Conservation (phyloP, 1,140 invertebrate species). For the Adelges cooleyi region DNA sequence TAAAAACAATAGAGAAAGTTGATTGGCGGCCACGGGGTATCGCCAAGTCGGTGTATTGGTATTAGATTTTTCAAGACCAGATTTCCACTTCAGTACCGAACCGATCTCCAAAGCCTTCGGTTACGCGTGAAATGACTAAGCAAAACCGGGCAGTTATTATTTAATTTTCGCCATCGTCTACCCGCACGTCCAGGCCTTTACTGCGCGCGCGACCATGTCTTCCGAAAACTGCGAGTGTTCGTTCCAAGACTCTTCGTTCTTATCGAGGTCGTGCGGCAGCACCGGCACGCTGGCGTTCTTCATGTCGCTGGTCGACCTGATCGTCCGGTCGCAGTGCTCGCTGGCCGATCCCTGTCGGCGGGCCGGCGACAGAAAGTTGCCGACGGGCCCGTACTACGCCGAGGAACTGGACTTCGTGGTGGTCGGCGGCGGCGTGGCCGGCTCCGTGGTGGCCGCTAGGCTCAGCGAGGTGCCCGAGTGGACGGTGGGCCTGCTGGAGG, state of each 20-base stretch:
- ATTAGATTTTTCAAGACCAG: conserved; percentile 14
- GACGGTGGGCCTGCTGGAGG: conserved; percentile 46
- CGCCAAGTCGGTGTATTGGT: not conserved
- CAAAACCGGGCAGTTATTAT: not conserved
- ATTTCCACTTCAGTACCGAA: not conserved
- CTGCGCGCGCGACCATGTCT: not conserved
- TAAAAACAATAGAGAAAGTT: conserved; percentile 27
- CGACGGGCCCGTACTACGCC: conserved; percentile 32
- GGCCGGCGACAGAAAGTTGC: not conserved
- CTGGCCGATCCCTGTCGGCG: conserved; percentile 43
- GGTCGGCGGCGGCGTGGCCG: conserved; percentile 35
- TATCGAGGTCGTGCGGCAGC: conserved; percentile 35
- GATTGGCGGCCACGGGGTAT: conserved; percentile 24
- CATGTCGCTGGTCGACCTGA: conserved; percentile 40
- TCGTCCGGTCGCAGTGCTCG: conserved; percentile 40
- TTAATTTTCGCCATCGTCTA: not conserved
- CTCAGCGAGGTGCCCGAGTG: conserved; percentile 42
- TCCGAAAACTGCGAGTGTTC: conserved; percentile 36
- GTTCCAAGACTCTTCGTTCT: conserved; percentile 41
- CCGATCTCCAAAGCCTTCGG: not conserved
- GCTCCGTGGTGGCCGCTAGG: conserved; percentile 45
- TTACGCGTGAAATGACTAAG: not conserved
- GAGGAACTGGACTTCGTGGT: conserved; percentile 35
- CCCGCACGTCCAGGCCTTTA: too few species aligned
- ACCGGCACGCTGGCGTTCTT: conserved; percentile 41